Evolutionary conservation across 1,140 invertebrate genomes (phyloP), one percentile per base, ranked within the genome.

Genomic region (Cydia amplana): DNA sequence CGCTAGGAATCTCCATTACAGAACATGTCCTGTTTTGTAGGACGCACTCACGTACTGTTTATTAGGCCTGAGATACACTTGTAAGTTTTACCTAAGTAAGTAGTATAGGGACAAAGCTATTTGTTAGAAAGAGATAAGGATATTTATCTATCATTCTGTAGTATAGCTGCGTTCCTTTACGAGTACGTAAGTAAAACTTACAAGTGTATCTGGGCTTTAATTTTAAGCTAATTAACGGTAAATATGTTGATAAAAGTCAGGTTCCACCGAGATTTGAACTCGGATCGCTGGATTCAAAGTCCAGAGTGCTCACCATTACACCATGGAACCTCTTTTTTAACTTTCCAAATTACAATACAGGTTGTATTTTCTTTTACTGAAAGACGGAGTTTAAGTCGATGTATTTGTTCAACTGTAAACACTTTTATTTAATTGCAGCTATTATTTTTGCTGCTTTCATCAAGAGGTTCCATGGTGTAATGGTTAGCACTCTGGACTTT

Each of bases 201-300:
- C n/a, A n/a, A n/a, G n/a, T n/a, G n/a, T n/a, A n/a, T n/a, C n/a
- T n/a, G n/a, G n/a, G n/a, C n/a, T n/a, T n/a, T 46, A 14, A 65
- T n/a, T 32, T 65, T 32, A 70, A 70, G 65, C 28, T 70, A 70
- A 70, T 70, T 70, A 36, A 18, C 32, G 16, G 7, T 70, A 36
- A 36, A 40, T 18, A 10, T 60, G 55, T 60, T 60, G 1, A 7
- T 70, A 43, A 70, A 70, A 70, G 32, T 40, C 0, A 70, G 65
- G 65, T 70, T 40, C 65, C 65, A 36, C 65, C 65, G 65, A 70
- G 65, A 70, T 65, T 77, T 77, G 72, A 73, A 73, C 72, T 73
- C 72, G 72, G 72, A 73, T 73, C 72, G 72, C 72, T 73, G 72
- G 72, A 73, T 73, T 73, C 72, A 73, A 43, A 73, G 72, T 73